Conservation (phyloP, 2,113 vertebrate species). For the Erythrolamprus reginae region DNA sequence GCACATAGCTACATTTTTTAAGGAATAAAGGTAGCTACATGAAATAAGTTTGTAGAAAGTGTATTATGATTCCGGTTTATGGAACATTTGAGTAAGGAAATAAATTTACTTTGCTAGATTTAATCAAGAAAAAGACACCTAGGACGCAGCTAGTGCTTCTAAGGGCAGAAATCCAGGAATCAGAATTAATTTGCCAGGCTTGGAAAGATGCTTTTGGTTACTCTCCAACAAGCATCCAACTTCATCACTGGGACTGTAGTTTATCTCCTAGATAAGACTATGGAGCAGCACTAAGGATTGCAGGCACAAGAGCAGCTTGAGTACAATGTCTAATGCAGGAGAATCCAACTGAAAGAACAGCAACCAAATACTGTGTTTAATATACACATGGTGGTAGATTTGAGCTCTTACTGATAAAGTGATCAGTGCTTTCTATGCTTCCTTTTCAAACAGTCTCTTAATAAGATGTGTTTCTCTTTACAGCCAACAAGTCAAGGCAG, state of each 20-base stretch:
- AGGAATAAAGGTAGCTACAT: not conserved
- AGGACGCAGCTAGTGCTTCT: not conserved
- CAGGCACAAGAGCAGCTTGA: not conserved
- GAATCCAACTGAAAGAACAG: not conserved
- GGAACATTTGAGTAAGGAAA: not conserved
- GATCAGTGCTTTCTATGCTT: not conserved
- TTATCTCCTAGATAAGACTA: not conserved
- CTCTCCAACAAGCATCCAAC: not conserved
- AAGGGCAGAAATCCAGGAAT: not conserved
- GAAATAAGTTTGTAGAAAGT: not conserved
- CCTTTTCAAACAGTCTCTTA: not conserved
- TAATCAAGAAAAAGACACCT: not conserved
- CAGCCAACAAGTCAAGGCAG: not conserved
- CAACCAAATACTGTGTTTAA: not conserved
- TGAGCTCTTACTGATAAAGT: not conserved
- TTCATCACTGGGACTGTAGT: not conserved
- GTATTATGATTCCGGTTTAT: not conserved
- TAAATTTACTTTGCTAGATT: not conserved
- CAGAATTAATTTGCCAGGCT: not conserved
- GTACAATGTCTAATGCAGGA: not conserved
- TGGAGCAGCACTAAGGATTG: not conserved
- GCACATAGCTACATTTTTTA: too few species aligned
- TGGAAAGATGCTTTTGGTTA: not conserved
- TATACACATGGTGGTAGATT: not conserved
- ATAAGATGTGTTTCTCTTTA: not conserved